These are phyloP conservation scores for Avahi laniger DNA, from an alignment of 2,797 vertebrate genomes.

Conservation along the genomic window DNA sequence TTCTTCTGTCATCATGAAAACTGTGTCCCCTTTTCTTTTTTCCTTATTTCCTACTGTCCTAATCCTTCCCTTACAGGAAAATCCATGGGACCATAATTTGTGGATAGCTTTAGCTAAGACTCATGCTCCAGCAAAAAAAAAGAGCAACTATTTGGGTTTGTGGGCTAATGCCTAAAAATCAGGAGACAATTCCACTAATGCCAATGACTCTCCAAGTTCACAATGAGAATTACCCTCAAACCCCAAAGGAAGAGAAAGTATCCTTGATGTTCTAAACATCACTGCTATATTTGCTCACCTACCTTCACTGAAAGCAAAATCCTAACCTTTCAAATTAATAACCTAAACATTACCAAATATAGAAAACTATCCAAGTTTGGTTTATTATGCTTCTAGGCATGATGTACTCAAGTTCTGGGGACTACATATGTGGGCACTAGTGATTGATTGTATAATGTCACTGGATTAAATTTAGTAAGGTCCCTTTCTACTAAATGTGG, in stretches of 20 bases:
- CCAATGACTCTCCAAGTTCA: neutral
- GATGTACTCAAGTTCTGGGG: neutral
- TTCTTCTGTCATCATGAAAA: neutral
- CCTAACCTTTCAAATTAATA: neutral
- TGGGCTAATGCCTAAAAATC: neutral
- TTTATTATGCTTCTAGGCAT: neutral
- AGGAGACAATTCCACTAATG: neutral
- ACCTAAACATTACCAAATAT: neutral
- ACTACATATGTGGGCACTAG: neutral
- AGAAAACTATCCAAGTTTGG: neutral
- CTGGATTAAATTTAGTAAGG: neutral
- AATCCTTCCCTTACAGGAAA: neutral
- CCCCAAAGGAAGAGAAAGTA: neutral
- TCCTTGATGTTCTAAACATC: neutral
- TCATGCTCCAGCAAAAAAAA: neutral
- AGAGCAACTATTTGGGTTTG: neutral
- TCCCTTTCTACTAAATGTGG: neutral
- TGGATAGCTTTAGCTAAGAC: neutral
- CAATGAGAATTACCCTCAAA: neutral
- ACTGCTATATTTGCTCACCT: neutral
- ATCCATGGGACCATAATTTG: neutral
- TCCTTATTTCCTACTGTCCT: neutral
- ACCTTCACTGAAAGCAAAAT: neutral
- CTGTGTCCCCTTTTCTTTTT: neutral
- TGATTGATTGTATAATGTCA: neutral